Base-by-base conservation (phyloP, 23 tunicate genomes). In the Halocynthia aurantium region DNA sequence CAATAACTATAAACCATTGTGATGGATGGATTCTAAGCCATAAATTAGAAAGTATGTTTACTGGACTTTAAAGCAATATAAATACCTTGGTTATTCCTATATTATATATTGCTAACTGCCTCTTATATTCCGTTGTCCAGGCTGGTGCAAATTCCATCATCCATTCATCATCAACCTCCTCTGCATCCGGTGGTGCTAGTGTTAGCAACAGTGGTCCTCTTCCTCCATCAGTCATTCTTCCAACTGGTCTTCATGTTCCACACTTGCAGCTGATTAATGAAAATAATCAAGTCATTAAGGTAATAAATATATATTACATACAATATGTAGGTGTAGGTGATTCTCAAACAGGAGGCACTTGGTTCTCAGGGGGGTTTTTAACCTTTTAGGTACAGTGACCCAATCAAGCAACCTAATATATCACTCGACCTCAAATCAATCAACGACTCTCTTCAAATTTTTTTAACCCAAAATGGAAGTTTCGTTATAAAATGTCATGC, bases 211-310 rank as follows among this genome's bases (percentile, higher is more conserved):
- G 78, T 18, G 56, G 64, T 11, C 55, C 55, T 53, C 63, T 74
- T 8, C 78, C 78, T 53, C 78, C 78, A 12, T 74, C 78, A 8
- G 78, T 74, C 56, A 74, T 74, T 15, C 56, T 74, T 8, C 78
- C 78, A 15, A 54, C 82, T 44, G 75, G 77, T 10, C 74, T 88
- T 4, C 86, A 75, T 57, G 87, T 91, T 11, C 97, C 97, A 21
- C 90, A 85, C 50, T 62, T 91, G 58, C 85, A 91, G 72, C 81
- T 91, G 10, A 76, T 63, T 8, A 69, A 90, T 72, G 97, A 90
- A 81, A 81, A 81, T 70, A 81, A 83, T 65, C 86, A 85, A 77
- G 60, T 91, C 7, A 77, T 90, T 8, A 85, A 65, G 69, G 87
- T 83, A 6, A 31, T 31, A 31, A 31, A 0, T 31, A 31, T 31